Evolutionary conservation across 92 coral and sea anemone genomes (phyloP).

Genomic region (Plumapathes pennacea): DNA sequence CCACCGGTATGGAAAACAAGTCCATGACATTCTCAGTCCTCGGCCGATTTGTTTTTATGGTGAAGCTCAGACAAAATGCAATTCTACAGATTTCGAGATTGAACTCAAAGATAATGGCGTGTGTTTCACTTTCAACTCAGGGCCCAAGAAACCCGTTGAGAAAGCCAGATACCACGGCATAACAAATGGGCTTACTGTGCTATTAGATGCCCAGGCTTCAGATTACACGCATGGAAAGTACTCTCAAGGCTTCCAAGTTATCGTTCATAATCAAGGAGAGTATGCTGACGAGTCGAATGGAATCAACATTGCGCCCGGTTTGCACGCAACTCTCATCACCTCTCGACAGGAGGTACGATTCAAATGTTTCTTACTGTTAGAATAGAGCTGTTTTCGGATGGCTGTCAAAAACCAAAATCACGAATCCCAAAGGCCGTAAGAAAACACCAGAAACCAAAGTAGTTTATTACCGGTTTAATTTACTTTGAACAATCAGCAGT

Average conservation of each 20-base stretch:
- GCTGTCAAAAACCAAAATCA: too few relatives aligned
- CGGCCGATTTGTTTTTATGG: background rate
- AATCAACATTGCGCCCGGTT: slow-evolving; percentile 11
- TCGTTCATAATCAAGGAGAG: slow-evolving; percentile 41
- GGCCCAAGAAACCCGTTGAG: background rate
- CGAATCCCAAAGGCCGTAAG: too few relatives aligned
- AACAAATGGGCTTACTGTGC: slow-evolving; percentile 10
- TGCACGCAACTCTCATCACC: slow-evolving; percentile 1
- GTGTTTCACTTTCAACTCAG: slow-evolving; percentile 47
- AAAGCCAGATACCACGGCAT: slow-evolving; percentile 1
- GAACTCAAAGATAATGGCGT: slow-evolving; percentile 8
- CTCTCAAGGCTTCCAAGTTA: slow-evolving; percentile 20
- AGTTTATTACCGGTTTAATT: too few relatives aligned
- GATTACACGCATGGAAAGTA: slow-evolving; percentile 21
- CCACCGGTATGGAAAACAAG: slow-evolving; percentile 3
- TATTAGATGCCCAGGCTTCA: slow-evolving; percentile 3
- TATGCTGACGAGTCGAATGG: slow-evolving; percentile 1
- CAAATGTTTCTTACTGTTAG: too few relatives aligned
- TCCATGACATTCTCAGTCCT: background rate
- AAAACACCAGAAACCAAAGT: too few relatives aligned
- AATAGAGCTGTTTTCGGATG: too few relatives aligned
- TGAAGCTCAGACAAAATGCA: background rate
- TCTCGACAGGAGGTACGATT: slow-evolving; percentile 7
- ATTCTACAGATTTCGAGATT: slow-evolving; percentile 7
- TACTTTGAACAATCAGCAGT: too few relatives aligned